These are phyloP conservation scores for Ageneiosus marmoratus DNA, from an alignment of 2,113 vertebrate genomes.

Conservation along the genomic window DNA sequence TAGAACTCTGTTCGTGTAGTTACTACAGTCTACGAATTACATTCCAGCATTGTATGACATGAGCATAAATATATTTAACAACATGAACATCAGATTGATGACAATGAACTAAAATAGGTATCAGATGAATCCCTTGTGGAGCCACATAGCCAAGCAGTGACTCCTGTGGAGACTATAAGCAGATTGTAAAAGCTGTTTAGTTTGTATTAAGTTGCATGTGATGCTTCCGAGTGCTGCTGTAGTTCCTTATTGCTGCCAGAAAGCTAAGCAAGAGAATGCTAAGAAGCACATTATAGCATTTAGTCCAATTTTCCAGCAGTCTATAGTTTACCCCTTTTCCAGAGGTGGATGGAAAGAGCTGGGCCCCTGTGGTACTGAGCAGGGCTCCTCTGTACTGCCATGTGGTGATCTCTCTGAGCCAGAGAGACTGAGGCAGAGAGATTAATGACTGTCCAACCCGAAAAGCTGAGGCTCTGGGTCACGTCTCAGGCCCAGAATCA, in stretches of 20 bases:
- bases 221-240: slow-evolving; percentile 16
- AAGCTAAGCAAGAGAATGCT: slow-evolving; percentile 28
- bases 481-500: slow-evolving; percentile 65
- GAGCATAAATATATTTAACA: slow-evolving; percentile 45
- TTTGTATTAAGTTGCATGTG: slow-evolving; percentile 43
- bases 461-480: slow-evolving; percentile 63
- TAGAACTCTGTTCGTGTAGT: slow-evolving; percentile 24
- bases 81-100: slow-evolving; percentile 38
- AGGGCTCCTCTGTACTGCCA: slow-evolving; percentile 30
- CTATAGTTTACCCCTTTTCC: slow-evolving; percentile 26
- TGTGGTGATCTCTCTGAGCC: slow-evolving; percentile 75
- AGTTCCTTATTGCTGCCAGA: not conserved
- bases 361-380: slow-evolving; percentile 17
- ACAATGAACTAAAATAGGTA: slow-evolving; percentile 14
- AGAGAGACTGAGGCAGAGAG: slow-evolving; percentile 57
- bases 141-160: slow-evolving; percentile 21
- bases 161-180: slow-evolving; percentile 20
- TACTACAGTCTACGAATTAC: slow-evolving; percentile 17
- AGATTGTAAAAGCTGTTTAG: slow-evolving; percentile 30
- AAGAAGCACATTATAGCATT: slow-evolving; percentile 27
- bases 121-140: slow-evolving; percentile 25
- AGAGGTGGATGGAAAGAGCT: slow-evolving; percentile 31
- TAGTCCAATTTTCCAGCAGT: slow-evolving; percentile 35
- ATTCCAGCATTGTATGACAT: slow-evolving; percentile 35
- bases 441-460: slow-evolving; percentile 64